Conservation (phyloP, 2,888 invertebrate genomes). For the Hyposoter didymator region DNA sequence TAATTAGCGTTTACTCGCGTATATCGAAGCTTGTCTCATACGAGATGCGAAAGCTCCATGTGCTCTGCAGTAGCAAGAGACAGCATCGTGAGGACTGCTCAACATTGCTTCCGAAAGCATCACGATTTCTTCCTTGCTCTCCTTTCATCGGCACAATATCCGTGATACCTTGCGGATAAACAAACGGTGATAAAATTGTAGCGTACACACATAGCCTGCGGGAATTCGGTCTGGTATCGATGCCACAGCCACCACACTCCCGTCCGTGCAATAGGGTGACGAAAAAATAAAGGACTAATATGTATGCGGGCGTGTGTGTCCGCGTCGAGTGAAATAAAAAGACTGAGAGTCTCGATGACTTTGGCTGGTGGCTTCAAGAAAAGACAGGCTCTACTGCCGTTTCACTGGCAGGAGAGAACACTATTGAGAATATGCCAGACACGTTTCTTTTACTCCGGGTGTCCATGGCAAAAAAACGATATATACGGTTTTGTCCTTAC, state of each 20-base stretch:
- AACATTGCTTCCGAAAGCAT: constrained; percentile 24
- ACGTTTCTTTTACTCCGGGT: constrained; percentile 63
- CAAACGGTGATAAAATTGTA: constrained; percentile 60
- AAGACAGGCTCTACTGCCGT: constrained; percentile 29
- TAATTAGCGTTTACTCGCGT: not conserved
- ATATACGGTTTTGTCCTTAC: constrained; percentile 24
- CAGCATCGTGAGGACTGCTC: constrained; percentile 21
- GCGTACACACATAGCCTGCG: constrained; percentile 46
- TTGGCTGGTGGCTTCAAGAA: constrained; percentile 45
- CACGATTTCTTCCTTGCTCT: not conserved
- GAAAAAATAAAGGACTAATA: constrained; percentile 33
- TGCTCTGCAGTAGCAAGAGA: not conserved
- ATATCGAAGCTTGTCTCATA: not conserved
- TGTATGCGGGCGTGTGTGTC: not conserved
- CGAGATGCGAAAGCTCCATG: not conserved
- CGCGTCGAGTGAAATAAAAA: constrained; percentile 7
- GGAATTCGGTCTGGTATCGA: constrained; percentile 57
- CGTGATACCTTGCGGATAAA: constrained; percentile 62
- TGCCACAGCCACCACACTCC: constrained; percentile 46
- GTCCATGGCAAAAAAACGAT: constrained; percentile 32
- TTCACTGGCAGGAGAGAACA: constrained; percentile 27
- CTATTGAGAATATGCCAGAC: constrained; percentile 62
- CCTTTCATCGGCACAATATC: constrained; percentile 57
- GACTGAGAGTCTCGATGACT: constrained; percentile 58
- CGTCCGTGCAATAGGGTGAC: constrained; percentile 5